Evolutionary conservation across 2,888 invertebrate species (phyloP).

Genomic region (Ectropis crepuscularia): DNA sequence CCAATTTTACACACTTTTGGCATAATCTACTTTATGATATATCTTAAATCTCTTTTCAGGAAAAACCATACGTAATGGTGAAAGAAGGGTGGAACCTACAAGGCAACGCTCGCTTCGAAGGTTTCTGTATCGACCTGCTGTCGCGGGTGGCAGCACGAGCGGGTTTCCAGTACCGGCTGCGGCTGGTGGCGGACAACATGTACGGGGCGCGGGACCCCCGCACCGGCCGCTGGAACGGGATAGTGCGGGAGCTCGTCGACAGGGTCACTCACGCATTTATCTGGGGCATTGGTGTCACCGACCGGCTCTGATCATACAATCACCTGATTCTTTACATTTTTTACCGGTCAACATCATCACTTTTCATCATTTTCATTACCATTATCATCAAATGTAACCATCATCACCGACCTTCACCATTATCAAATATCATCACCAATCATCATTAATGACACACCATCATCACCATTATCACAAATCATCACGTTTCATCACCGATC

Average conservation of each 20-base stretch:
- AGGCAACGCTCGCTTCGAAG: conserved; percentile 94
- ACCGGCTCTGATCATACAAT: too few species aligned
- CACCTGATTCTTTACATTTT: too few species aligned
- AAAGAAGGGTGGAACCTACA: conserved; percentile 93
- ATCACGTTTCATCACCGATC: too few species aligned
- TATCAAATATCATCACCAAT: too few species aligned
- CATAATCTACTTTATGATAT: too few species aligned
- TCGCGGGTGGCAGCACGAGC: conserved; percentile 93
- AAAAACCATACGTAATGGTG: conserved; percentile 96
- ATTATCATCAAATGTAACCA: too few species aligned
- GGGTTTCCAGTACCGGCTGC: conserved; percentile 94
- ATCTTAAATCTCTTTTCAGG: conserved; percentile 86
- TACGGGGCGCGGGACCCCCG: conserved; percentile 95
- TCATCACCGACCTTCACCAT: too few species aligned
- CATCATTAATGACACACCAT: too few species aligned
- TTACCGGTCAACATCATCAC: too few species aligned
- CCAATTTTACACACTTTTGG: too few species aligned
- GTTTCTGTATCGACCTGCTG: conserved; percentile 95
- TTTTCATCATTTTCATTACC: too few species aligned
- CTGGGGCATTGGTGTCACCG: not conserved
- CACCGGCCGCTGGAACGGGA: conserved; percentile 95
- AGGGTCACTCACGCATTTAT: conserved; percentile 81
- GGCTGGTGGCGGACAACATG: conserved; percentile 93
- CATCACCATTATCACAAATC: too few species aligned
- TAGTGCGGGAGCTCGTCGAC: conserved; percentile 93